Percentiles rank a stretch among this genome's conserved stretches.
Conservation (phyloP, 2,797 vertebrate genomes). For the Eulemur albifrons region DNA sequence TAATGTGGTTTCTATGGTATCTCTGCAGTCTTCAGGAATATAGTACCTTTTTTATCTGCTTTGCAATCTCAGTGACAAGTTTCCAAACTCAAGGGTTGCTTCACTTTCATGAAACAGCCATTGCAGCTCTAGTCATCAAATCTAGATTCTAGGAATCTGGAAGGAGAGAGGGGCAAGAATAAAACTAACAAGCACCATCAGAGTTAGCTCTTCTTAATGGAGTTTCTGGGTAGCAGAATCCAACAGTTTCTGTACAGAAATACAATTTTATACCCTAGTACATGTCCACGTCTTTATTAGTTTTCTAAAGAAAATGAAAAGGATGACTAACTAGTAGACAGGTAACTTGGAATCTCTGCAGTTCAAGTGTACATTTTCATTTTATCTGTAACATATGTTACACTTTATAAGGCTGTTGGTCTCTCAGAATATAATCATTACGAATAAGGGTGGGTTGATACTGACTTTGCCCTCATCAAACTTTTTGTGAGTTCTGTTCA, state of each 20-base stretch:
- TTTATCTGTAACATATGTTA: background rate
- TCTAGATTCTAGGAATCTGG: background rate
- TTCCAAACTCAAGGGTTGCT: background rate
- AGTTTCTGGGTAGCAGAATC: background rate
- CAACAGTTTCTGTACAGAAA: background rate
- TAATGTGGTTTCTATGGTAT: fast-evolving
- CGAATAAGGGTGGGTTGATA: background rate
- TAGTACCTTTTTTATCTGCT: background rate
- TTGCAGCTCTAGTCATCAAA: background rate
- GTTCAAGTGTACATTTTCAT: background rate
- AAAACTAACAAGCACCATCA: background rate
- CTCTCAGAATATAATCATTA: background rate
- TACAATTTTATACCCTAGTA: background rate
- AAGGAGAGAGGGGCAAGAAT: background rate
- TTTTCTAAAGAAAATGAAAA: background rate
- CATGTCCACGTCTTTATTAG: background rate
- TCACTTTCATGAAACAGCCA: background rate
- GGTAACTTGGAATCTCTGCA: background rate
- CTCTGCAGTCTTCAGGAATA: fast-evolving
- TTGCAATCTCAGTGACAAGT: background rate
- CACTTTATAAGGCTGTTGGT: background rate
- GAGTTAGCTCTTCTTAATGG: background rate
- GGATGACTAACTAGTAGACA: background rate
- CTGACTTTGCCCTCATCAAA: background rate
- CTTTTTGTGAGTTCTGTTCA: background rate